These are phyloP conservation scores for Halesus radiatus DNA, from an alignment of 1,140 invertebrate genomes.

Conservation along the genomic window DNA sequence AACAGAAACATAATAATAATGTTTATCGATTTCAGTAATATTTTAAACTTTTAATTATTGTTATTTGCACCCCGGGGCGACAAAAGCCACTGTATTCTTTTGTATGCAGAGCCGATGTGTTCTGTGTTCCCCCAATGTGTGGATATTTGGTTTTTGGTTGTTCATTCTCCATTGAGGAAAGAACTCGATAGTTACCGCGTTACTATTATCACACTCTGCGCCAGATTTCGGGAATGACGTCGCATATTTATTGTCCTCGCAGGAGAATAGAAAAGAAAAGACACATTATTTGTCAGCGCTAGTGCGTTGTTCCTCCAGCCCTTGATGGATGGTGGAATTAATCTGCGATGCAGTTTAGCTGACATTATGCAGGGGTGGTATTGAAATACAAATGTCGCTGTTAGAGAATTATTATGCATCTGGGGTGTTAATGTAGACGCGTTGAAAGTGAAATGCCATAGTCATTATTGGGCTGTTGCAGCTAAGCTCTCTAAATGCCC, in stretches of 20 bases:
- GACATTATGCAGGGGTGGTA: neutral
- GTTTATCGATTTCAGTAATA: too few species aligned
- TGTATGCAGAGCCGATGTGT: neutral
- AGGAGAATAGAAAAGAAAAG: neutral
- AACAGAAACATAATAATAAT: too few species aligned
- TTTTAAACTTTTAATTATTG: too few species aligned
- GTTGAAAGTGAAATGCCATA: neutral
- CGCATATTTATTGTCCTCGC: conserved; percentile 10
- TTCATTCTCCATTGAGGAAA: neutral
- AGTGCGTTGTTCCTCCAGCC: neutral
- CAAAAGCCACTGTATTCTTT: neutral
- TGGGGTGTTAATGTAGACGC: conserved; percentile 8
- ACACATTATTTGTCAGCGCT: conserved; percentile 22
- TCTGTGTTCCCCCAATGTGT: neutral
- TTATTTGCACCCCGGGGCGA: neutral
- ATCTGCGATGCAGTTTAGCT: neutral
- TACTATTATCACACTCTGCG: neutral
- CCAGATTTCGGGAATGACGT: conserved; percentile 2
- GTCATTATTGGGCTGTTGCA: neutral
- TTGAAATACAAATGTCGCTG: conserved; percentile 6
- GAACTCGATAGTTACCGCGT: neutral
- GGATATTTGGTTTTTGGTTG: neutral
- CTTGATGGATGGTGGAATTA: neutral
- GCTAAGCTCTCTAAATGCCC: neutral
- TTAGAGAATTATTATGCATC: neutral